These are phyloP conservation scores for Drosophila subquinaria DNA, from an alignment of 2,888 invertebrate species.

Conservation along the genomic window DNA sequence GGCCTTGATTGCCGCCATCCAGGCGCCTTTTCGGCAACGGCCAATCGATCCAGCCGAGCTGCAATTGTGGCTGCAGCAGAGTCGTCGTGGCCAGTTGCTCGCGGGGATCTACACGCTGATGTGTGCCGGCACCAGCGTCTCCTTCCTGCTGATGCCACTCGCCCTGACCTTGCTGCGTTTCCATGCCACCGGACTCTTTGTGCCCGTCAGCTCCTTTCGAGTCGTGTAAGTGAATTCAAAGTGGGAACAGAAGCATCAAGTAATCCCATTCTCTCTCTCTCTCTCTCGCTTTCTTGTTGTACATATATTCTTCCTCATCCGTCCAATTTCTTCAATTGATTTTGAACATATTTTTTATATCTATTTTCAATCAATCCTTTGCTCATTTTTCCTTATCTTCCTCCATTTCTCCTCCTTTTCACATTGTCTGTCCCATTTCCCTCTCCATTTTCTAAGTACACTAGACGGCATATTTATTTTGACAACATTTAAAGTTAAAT, in stretches of 20 bases:
- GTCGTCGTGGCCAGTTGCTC: constrained; percentile 46
- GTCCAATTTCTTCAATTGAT: too few species aligned
- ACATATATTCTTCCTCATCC: too few species aligned
- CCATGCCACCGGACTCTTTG: constrained; percentile 33
- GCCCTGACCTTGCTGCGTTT: constrained; percentile 40
- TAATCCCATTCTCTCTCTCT: neutral
- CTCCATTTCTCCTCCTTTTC: too few species aligned
- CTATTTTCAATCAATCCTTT: too few species aligned
- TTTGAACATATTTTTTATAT: too few species aligned
- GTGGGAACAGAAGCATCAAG: neutral
- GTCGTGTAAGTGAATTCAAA: constrained; percentile 38
- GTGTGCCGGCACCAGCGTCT: constrained; percentile 62
- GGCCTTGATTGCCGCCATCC: constrained; percentile 34
- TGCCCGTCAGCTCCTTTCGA: constrained; percentile 54
- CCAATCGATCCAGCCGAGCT: neutral
- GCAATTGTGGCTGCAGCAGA: constrained; percentile 33
- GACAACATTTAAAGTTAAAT: too few species aligned
- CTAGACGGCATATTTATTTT: too few species aligned
- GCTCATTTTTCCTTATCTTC: too few species aligned
- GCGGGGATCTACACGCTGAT: constrained; percentile 50
- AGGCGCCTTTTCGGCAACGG: constrained; percentile 21
- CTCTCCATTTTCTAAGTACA: too few species aligned
- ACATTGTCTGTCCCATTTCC: too few species aligned
- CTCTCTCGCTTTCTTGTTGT: too few species aligned
- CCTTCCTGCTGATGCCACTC: constrained; percentile 54